A percentile compares a stretch with the other conserved stretches of the same genome.
phyloP scores from a whole-genome alignment of 2,888 invertebrate genomes.

The Lithophane socia region DNA sequence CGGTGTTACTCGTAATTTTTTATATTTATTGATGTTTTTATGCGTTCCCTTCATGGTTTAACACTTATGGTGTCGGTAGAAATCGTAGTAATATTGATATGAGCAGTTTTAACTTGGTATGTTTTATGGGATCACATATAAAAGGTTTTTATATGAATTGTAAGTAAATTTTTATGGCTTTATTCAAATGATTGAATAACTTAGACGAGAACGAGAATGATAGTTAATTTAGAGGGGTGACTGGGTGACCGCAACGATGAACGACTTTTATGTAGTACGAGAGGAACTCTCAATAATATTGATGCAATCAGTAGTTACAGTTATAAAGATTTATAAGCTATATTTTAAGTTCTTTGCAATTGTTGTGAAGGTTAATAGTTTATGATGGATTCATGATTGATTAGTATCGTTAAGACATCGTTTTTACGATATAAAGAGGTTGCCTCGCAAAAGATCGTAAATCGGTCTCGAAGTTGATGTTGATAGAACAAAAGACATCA shows the following conservation, averaged over 20 bases:
- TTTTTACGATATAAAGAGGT: neutral
- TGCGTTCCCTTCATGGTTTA: neutral
- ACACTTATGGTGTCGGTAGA: neutral
- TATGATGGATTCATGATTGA: neutral
- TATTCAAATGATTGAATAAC: neutral
- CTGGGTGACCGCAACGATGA: neutral
- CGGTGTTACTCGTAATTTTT: conserved; percentile 33
- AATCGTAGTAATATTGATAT: neutral
- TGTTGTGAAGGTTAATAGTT: neutral
- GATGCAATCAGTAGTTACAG: neutral
- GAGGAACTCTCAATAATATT: neutral
- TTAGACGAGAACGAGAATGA: no score
- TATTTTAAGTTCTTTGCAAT: neutral
- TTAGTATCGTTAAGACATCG: no score
- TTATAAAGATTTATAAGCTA: no score
- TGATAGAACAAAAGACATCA: conserved; percentile 27
- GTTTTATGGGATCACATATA: neutral
- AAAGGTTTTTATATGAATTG: neutral
- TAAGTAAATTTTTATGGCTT: neutral
- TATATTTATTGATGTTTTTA: conserved; percentile 17
- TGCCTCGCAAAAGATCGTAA: neutral
- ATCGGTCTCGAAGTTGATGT: rapidly evolving
- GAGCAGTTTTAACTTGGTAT: neutral
- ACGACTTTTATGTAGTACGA: no score
- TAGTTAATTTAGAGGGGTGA: neutral